These are phyloP conservation scores for Synanthedon andrenaeformis DNA, from an alignment of 2,888 invertebrate species.

Conservation along the genomic window DNA sequence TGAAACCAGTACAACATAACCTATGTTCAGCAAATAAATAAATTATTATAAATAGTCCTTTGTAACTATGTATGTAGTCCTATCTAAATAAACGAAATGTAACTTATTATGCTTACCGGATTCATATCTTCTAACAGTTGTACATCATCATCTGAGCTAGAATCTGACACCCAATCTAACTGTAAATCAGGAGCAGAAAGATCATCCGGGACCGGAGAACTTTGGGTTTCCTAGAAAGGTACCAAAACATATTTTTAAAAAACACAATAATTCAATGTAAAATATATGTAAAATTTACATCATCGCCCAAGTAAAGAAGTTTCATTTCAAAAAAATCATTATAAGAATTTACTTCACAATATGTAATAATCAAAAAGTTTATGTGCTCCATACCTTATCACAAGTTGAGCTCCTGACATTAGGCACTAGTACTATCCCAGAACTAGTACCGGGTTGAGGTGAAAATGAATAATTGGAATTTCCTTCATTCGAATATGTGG, in stretches of 20 bases:
- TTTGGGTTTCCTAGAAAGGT: slow-evolving; percentile 21
- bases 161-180: slow-evolving; percentile 78
- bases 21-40: no score
- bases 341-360: no score
- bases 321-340: no score
- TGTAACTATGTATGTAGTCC: no score
- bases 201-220: slow-evolving; percentile 28
- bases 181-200: slow-evolving; percentile 80
- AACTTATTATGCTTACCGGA: slow-evolving; percentile 16
- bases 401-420: slow-evolving; percentile 1
- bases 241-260: neutral
- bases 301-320: no score
- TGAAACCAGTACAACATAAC: no score
- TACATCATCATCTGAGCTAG: slow-evolving; percentile 75
- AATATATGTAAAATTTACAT: no score
- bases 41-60: no score
- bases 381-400: slow-evolving; percentile 19
- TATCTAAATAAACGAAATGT: no score
- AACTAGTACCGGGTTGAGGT: slow-evolving; percentile 54
- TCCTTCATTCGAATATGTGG: slow-evolving; percentile 1
- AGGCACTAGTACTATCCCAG: slow-evolving; percentile 14
- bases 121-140: slow-evolving; percentile 52
- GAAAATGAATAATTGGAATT: slow-evolving; percentile 12
- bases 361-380: no score
- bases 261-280: neutral